These are phyloP conservation scores for Balearica regulorum DNA, from an alignment of 2,797 vertebrate species.

Conservation along the genomic window DNA sequence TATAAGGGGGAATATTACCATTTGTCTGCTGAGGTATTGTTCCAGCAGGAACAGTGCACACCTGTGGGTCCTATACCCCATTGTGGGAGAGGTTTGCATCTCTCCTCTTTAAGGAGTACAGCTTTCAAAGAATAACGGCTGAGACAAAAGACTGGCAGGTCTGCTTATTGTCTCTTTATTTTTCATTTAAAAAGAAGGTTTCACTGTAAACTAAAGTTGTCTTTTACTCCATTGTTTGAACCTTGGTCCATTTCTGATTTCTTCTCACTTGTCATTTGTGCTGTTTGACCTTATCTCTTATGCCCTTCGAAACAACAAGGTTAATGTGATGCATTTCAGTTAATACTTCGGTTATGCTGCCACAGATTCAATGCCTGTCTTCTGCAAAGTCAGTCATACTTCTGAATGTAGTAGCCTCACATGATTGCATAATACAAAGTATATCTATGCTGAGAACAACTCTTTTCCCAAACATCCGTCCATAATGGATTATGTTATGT, in stretches of 20 bases:
- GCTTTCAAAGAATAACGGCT: neutral
- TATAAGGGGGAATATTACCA: neutral
- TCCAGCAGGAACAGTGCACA: neutral
- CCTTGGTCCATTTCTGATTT: neutral
- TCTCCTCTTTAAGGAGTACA: neutral
- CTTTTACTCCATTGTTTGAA: neutral
- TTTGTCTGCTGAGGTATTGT: neutral
- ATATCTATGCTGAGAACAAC: slow-evolving; percentile 19
- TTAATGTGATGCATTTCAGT: neutral
- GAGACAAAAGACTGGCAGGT: neutral
- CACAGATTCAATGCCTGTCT: neutral
- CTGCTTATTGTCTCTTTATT: neutral
- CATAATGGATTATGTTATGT: slow-evolving; percentile 42
- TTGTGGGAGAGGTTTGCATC: neutral
- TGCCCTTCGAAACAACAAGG: neutral
- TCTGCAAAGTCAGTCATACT: neutral
- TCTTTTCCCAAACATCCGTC: slow-evolving; percentile 24
- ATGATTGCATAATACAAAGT: neutral
- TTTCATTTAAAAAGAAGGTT: neutral
- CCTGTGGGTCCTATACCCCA: fast-evolving
- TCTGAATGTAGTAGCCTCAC: neutral
- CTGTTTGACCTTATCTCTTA: neutral
- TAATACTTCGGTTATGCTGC: neutral
- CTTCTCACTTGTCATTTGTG: neutral
- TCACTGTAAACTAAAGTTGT: neutral